phyloP scores from a whole-genome alignment of 2,797 vertebrate genomes.

The Acipenser oxyrinchus region DNA sequence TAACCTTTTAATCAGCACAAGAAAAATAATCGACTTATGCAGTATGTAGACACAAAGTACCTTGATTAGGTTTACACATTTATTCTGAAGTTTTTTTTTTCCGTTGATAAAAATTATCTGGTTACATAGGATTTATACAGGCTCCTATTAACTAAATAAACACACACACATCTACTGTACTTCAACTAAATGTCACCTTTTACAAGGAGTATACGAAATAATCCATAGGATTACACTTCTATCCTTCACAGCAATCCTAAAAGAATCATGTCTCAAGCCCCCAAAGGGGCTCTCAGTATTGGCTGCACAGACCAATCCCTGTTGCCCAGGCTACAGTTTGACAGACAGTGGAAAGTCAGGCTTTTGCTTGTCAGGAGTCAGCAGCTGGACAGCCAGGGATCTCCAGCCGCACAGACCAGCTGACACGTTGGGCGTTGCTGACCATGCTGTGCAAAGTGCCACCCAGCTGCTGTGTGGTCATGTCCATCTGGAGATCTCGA shows the following conservation, averaged over 20 bases:
- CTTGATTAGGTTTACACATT: too few species aligned
- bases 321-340: constrained; percentile 60
- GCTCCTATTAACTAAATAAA: too few species aligned
- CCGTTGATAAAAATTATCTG: constrained; percentile 62
- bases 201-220: not conserved
- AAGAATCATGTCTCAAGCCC: constrained; percentile 44
- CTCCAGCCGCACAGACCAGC: constrained; percentile 71
- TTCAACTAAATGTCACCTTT: not conserved
- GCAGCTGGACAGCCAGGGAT: constrained; percentile 31
- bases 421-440: constrained; percentile 74
- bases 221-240: not conserved
- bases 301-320: constrained; percentile 54
- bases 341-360: constrained; percentile 65
- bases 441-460: constrained; percentile 74
- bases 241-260: constrained; percentile 23
- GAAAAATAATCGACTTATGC: not conserved
- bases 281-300: constrained; percentile 51
- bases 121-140: too few species aligned
- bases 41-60: too few species aligned
- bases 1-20: constrained; percentile 3
- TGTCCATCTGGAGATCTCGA: constrained; percentile 87
- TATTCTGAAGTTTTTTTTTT: too few species aligned
- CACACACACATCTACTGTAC: not conserved
- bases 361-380: constrained; percentile 54
- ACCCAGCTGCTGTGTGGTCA: constrained; percentile 87